phyloP scores from a whole-genome alignment of 2,113 vertebrate species.

The Capra hircus region DNA sequence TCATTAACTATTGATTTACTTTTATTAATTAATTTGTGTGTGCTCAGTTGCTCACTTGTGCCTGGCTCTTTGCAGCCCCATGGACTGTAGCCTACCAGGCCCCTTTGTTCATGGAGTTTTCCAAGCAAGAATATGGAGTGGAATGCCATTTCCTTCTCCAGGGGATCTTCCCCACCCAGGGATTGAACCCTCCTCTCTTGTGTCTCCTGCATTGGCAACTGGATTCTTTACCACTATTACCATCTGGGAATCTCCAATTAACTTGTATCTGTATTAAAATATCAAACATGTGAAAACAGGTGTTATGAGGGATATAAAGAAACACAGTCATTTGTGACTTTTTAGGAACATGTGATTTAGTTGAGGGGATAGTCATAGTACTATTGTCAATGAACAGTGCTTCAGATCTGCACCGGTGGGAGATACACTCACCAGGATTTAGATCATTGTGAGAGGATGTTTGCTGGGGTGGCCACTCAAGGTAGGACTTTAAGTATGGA shows the following conservation, averaged over 20 bases:
- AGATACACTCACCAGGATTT: not conserved
- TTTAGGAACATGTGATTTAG: not conserved
- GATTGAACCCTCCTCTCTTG: not conserved
- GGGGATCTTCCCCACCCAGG: not conserved
- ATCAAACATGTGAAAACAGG: not conserved
- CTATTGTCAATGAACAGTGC: accelerated
- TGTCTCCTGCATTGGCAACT: not conserved
- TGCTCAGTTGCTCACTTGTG: not conserved
- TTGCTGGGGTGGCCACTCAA: not conserved
- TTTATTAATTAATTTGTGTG: not conserved
- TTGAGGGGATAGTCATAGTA: accelerated
- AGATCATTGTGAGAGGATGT: not conserved
- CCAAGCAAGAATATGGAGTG: not conserved
- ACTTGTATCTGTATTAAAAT: not conserved
- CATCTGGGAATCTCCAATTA: not conserved
- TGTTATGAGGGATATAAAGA: not conserved
- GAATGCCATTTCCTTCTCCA: not conserved
- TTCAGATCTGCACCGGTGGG: accelerated
- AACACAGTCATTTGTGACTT: not conserved
- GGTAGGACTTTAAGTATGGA: too few species aligned
- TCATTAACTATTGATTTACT: not conserved
- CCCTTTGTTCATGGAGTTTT: not conserved
- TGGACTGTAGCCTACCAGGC: not conserved
- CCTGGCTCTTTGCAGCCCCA: not conserved
- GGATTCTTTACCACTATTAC: not conserved